A percentile compares a stretch with the other conserved stretches of the same genome.
Evolutionary conservation across 2,888 invertebrate species (phyloP).

Genomic region (Lepetodrilus schrolli): DNA sequence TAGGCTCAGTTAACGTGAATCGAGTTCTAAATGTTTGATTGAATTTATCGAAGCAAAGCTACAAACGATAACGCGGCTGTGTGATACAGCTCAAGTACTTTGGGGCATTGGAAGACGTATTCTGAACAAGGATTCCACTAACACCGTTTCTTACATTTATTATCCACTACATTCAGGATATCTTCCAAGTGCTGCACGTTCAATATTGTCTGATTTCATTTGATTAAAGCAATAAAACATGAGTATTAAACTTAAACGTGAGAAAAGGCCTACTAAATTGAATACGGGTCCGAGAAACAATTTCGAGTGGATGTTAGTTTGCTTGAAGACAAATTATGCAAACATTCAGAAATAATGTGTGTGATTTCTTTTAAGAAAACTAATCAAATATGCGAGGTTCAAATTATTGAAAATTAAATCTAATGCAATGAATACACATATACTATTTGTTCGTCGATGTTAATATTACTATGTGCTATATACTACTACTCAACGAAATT

Average conservation of each 20-base stretch:
- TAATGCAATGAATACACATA: too few species aligned
- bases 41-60: background rate
- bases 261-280: too few species aligned
- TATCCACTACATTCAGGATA: background rate
- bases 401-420: too few species aligned
- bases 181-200: background rate
- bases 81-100: background rate
- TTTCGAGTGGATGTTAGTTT: too few species aligned
- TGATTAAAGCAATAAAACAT: background rate
- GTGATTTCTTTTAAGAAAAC: too few species aligned
- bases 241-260: background rate
- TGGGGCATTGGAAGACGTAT: background rate
- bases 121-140: background rate
- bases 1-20: slow-evolving; percentile 21
- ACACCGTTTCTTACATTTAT: background rate
- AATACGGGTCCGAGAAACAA: too few species aligned
- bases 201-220: background rate
- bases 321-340: too few species aligned
- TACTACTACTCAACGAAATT: too few species aligned
- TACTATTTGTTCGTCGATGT: too few species aligned
- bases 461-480: too few species aligned
- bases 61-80: background rate
- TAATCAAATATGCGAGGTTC: too few species aligned
- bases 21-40: background rate
- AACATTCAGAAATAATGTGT: too few species aligned